These are phyloP conservation scores for Enteromius paludinosus DNA, from an alignment of 2,797 vertebrate species.

Conservation along the genomic window DNA sequence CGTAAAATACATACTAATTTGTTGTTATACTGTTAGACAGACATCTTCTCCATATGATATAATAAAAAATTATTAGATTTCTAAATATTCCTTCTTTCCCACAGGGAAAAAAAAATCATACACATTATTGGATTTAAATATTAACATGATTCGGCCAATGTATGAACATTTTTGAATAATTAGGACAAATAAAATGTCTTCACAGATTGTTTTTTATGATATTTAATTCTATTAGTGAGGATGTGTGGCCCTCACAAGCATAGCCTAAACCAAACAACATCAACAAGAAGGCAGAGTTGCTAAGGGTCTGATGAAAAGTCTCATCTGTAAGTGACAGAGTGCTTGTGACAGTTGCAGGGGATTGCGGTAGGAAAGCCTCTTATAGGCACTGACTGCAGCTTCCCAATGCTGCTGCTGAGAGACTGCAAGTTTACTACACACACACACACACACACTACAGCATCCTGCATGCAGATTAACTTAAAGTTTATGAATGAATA, in stretches of 20 bases:
- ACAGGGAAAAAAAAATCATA: background rate
- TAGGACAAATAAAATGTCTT: background rate
- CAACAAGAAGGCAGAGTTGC: slow-evolving; percentile 58
- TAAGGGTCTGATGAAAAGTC: slow-evolving; percentile 67
- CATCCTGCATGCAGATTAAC: background rate
- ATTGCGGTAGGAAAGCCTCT: slow-evolving; percentile 81
- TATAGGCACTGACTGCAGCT: slow-evolving; percentile 62
- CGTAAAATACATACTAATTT: too few species aligned
- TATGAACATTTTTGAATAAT: background rate
- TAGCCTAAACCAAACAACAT: background rate
- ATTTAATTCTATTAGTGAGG: background rate
- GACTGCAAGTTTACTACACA: slow-evolving; percentile 50
- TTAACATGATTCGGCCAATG: background rate
- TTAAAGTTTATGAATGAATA: slow-evolving; percentile 4
- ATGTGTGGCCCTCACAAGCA: background rate
- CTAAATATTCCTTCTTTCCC: background rate
- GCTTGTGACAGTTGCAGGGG: slow-evolving; percentile 81
- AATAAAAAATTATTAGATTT: background rate
- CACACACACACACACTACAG: background rate
- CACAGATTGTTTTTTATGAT: background rate
- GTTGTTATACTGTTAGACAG: background rate
- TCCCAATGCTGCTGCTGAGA: slow-evolving; percentile 51
- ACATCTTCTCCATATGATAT: background rate
- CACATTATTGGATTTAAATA: background rate
- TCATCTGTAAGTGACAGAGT: slow-evolving; percentile 83